These are phyloP conservation scores for Pyrgus malvae DNA, from an alignment of 2,888 invertebrate species.

Conservation along the genomic window DNA sequence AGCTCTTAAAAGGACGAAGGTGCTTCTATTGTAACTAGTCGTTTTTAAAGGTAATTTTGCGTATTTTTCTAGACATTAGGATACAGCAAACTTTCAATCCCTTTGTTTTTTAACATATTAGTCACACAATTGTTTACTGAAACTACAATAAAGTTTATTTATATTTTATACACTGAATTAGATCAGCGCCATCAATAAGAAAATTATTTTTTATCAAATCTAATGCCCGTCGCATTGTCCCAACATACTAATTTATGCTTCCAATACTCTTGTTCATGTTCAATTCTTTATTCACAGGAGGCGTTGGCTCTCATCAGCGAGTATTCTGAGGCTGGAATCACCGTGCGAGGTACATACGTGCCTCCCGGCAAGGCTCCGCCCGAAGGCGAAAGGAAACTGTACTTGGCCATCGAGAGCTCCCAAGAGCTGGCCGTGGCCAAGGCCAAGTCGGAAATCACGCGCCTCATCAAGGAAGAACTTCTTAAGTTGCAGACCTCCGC, in stretches of 20 bases:
- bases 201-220: no score
- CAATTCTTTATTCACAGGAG: slow-evolving; percentile 89
- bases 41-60: slow-evolving; percentile 29
- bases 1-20: slow-evolving; percentile 50
- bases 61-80: background rate
- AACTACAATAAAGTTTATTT: no score
- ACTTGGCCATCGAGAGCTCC: slow-evolving; percentile 99
- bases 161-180: no score
- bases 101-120: no score
- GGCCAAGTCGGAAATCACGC: slow-evolving; percentile 97
- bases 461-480: slow-evolving; percentile 98
- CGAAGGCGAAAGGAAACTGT: slow-evolving; percentile 96
- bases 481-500: slow-evolving; percentile 94
- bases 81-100: background rate
- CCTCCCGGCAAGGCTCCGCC: slow-evolving; percentile 93
- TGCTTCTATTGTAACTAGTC: slow-evolving; percentile 51
- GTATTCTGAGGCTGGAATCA: slow-evolving; percentile 99
- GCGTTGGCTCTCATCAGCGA: slow-evolving; percentile 98
- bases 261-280: no score
- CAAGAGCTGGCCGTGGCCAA: slow-evolving; percentile 97
- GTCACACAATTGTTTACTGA: no score
- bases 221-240: no score
- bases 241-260: no score
- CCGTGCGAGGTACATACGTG: slow-evolving; percentile 98
- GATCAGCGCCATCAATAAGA: no score